A percentile compares a stretch with the other conserved stretches of the same genome.
These are phyloP conservation scores for Drosophila ambigua DNA, from an alignment of 1,140 invertebrate genomes.

Conservation along the genomic window DNA sequence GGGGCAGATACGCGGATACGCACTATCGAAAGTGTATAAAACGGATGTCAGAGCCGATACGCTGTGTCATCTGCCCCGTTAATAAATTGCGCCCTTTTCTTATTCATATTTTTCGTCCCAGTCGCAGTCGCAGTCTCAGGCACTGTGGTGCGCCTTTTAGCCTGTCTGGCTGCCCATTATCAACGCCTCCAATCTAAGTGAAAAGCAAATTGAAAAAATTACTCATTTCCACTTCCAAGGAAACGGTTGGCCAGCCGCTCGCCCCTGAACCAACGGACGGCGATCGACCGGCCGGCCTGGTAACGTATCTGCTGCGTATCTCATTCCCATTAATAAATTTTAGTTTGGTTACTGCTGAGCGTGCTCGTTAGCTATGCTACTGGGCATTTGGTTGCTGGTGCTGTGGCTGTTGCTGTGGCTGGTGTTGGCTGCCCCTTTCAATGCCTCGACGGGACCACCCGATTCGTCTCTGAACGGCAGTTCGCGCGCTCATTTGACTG, in stretches of 20 bases:
- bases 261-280: slow-evolving; percentile 20
- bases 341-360: slow-evolving; percentile 63
- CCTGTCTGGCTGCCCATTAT: slow-evolving; percentile 56
- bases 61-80: slow-evolving; percentile 52
- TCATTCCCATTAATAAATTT: slow-evolving; percentile 83
- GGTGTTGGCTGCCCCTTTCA: slow-evolving; percentile 14
- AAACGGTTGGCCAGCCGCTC: slow-evolving; percentile 66
- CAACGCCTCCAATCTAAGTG: slow-evolving; percentile 73
- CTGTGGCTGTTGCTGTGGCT: slow-evolving; percentile 9
- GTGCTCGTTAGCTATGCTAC: slow-evolving; percentile 68
- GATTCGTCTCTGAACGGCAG: slow-evolving; percentile 42
- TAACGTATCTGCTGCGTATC: slow-evolving; percentile 71
- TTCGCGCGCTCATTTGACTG: slow-evolving; percentile 61
- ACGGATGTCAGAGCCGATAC: slow-evolving; percentile 42
- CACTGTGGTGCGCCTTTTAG: slow-evolving; percentile 18
- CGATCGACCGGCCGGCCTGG: slow-evolving; percentile 17
- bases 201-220: slow-evolving; percentile 77
- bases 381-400: slow-evolving; percentile 44
- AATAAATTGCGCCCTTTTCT: slow-evolving; percentile 42
- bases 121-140: not conserved
- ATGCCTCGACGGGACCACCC: slow-evolving; percentile 58
- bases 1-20: slow-evolving; percentile 46
- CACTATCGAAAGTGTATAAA: slow-evolving; percentile 38
- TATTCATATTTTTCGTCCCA: slow-evolving; percentile 25
- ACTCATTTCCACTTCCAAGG: slow-evolving; percentile 83